Conservation (phyloP, 2,888 invertebrate genomes). For the Troilus luridus region DNA sequence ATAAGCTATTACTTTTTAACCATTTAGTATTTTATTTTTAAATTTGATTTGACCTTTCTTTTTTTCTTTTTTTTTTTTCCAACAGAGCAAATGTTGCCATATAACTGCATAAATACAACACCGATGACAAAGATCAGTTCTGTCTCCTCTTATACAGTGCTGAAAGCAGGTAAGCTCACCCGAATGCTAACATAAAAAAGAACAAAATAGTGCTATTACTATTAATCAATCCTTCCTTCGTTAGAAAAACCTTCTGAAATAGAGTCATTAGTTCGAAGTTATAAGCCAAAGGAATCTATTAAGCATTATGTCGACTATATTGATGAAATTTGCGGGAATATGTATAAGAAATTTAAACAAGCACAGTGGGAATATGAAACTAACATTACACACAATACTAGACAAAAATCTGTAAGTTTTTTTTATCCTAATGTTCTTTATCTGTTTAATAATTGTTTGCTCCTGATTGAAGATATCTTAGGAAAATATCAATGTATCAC, state of each 20-base stretch:
- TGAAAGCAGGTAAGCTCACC: slow-evolving; percentile 25
- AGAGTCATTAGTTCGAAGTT: not conserved
- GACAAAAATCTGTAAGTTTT: slow-evolving; percentile 53
- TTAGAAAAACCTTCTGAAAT: not conserved
- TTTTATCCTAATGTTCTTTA: not conserved
- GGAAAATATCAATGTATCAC: too few relatives aligned
- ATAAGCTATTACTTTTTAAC: not conserved
- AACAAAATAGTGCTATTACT: not conserved
- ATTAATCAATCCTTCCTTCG: not conserved
- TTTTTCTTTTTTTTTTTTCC: not conserved
- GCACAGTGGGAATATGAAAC: slow-evolving; percentile 57
- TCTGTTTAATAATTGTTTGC: not conserved
- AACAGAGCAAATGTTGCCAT: not conserved
- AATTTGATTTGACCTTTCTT: not conserved
- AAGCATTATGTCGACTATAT: slow-evolving; percentile 55
- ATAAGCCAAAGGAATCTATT: not conserved
- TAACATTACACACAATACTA: slow-evolving; percentile 50
- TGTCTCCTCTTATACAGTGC: not conserved
- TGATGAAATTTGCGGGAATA: slow-evolving; percentile 11
- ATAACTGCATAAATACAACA: not conserved
- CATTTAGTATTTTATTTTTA: not conserved
- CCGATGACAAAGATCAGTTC: not conserved
- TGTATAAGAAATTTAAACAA: slow-evolving; percentile 40
- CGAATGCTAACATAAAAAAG: not conserved
- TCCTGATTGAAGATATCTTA: too few relatives aligned